Base-by-base conservation (phyloP, 2,113 vertebrate species). In the Ivindomyrus marchei region DNA sequence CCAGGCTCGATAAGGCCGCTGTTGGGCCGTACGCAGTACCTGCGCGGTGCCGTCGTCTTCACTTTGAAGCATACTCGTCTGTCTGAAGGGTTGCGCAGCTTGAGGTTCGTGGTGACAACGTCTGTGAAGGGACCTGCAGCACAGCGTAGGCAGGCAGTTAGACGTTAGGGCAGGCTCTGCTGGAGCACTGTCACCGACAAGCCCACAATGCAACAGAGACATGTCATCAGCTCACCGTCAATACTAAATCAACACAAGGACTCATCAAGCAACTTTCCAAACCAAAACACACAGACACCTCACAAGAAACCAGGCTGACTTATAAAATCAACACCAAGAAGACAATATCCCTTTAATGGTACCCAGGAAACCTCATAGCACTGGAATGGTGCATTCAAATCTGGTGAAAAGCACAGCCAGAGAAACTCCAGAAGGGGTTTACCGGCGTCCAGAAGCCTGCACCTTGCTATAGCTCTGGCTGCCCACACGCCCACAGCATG, bases 11-110 rank as follows among this genome's bases (percentile, higher is more conserved):
- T 98, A 92, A 97, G 95, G 6, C 98, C 98, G 88, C 98, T 99
- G 96, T 99, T 99, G 19, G 98, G 98, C 92, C 98, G 96, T 95
- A 99, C 98, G n/a, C 98, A 99, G 95, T 99, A 99, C 93, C 98
- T 95, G 90, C 98, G 97, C 15, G 98, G 98, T 0, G 98, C 98
- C 88, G 98, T 99, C n/a, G 98, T 99, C 96, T 99, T 99, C 94
- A 99, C 98, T 96, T 99, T 99, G 94, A 99, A 99, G 95, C 98
- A 99, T 89, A 99, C 97, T 97, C 95, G 98, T 94, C 94, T 98
- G 90, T 99, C 98, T 74, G 98, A 98, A 3, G 98, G 98, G 93
- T 99, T 99, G 94, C 97, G 97, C 94, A 99, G 96, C 92, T 98
- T 99, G 93, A 99, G 97, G 95, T 97, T 98, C 92, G 98, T 98